Evolutionary conservation across 2,113 vertebrate species (phyloP).

Genomic region (Gobio gobio): DNA sequence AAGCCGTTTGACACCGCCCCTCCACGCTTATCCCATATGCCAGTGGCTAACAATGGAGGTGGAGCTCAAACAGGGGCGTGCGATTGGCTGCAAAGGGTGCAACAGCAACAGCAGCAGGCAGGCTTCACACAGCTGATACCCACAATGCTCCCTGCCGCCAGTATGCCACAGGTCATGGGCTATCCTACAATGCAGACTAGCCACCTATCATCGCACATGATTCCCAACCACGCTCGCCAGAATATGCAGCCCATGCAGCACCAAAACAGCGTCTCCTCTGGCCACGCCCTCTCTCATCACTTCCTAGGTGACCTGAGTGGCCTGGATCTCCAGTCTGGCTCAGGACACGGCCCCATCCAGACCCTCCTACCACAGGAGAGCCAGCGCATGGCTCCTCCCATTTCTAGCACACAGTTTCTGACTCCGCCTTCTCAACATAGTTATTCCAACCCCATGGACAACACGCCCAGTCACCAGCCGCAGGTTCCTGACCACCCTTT

Average conservation of each 20-base stretch:
- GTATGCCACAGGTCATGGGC: constrained; percentile 88
- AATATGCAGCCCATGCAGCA: constrained; percentile 75
- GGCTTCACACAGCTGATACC: constrained; percentile 85
- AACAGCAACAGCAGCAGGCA: constrained; percentile 71
- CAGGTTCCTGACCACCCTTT: constrained; percentile 96
- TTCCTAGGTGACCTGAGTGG: constrained; percentile 83
- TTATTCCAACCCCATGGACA: constrained; percentile 89
- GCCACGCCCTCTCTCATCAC: constrained; percentile 79
- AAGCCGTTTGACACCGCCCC: constrained; percentile 87
- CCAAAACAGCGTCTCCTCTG: constrained; percentile 69
- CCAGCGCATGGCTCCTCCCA: constrained; percentile 82
- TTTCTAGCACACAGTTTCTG: constrained; percentile 92
- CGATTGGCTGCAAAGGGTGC: constrained; percentile 85
- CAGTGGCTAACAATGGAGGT: constrained; percentile 68
- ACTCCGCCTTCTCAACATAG: constrained; percentile 97
- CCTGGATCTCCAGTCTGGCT: constrained; percentile 83
- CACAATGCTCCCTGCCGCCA: constrained; percentile 77
- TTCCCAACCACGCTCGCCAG: constrained; percentile 76
- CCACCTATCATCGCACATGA: constrained; percentile 84
- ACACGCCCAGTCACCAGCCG: constrained; percentile 93
- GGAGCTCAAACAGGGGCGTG: constrained; percentile 78
- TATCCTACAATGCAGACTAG: constrained; percentile 86
- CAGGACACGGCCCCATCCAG: constrained; percentile 75
- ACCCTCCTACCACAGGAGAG: constrained; percentile 88
- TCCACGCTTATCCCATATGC: constrained; percentile 88